phyloP scores from a whole-genome alignment of 2,113 vertebrate genomes.

The Rousettus leschenaultii region DNA sequence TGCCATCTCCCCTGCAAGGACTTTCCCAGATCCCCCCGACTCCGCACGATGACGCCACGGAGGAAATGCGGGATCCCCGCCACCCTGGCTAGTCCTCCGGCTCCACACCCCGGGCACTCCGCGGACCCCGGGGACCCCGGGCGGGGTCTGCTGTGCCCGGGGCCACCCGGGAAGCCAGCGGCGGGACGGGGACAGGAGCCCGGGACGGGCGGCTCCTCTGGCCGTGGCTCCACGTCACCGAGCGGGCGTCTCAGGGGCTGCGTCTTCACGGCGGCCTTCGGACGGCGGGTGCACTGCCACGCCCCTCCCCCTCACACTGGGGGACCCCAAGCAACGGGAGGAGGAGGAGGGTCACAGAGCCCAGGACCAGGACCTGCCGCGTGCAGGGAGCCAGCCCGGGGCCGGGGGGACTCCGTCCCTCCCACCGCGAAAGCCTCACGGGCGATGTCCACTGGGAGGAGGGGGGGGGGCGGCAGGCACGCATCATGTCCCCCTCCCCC shows the following conservation, averaged over 20 bases:
- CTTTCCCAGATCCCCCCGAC: background rate
- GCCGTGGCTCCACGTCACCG: background rate
- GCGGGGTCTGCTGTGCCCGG: background rate
- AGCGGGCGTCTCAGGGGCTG: accelerated
- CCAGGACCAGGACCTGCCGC: background rate
- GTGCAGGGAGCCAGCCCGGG: accelerated
- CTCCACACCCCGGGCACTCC: accelerated
- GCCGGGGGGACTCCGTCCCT: background rate
- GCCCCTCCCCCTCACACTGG: background rate
- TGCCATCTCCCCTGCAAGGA: background rate
- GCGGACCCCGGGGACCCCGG: background rate
- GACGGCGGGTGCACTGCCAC: background rate
- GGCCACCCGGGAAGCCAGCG: background rate
- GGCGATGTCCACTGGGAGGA: background rate
- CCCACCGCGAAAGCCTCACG: too few relatives aligned
- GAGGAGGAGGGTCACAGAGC: background rate
- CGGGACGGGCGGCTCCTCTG: background rate
- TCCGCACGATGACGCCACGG: accelerated
- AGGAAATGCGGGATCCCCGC: background rate
- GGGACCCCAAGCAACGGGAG: background rate
- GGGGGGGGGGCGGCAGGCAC: accelerated
- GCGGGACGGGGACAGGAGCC: accelerated
- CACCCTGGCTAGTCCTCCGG: accelerated
- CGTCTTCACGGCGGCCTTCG: background rate
- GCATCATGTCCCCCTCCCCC: background rate